phyloP scores from a whole-genome alignment of 2,888 invertebrate genomes.

The Apamea anceps region DNA sequence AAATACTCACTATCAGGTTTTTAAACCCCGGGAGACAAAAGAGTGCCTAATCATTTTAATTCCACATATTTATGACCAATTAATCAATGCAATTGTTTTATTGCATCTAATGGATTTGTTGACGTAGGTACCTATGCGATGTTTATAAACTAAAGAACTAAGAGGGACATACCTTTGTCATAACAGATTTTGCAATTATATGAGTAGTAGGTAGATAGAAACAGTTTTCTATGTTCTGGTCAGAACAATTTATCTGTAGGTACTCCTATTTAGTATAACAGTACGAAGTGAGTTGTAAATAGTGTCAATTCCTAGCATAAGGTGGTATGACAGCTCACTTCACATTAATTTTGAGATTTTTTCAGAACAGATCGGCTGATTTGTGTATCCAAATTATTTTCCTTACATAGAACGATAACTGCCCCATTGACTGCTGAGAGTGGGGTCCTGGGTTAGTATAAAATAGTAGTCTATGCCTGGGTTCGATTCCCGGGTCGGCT shows the following conservation, averaged over 20 bases:
- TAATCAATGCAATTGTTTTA: slow-evolving; percentile 11
- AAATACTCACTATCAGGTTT: slow-evolving; percentile 43
- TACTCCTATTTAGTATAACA: too few species aligned
- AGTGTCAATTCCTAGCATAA: too few species aligned
- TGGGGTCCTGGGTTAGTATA: too few species aligned
- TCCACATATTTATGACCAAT: slow-evolving; percentile 23
- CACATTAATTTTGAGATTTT: too few species aligned
- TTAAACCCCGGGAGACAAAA: slow-evolving; percentile 23
- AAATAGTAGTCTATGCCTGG: too few species aligned
- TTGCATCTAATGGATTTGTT: slow-evolving; percentile 42
- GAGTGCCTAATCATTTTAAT: slow-evolving; percentile 25
- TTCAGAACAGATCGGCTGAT: neutral
- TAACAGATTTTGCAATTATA: neutral
- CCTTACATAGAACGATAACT: neutral
- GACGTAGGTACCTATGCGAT: slow-evolving; percentile 24
- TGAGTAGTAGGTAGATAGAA: neutral
- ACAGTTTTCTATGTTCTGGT: neutral
- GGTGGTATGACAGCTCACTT: too few species aligned
- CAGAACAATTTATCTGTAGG: too few species aligned
- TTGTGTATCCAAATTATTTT: neutral
- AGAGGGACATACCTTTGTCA: neutral
- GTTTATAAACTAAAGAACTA: slow-evolving; percentile 5
- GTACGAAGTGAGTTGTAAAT: too few species aligned
- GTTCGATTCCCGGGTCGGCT: too few species aligned
- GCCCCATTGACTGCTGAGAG: too few species aligned